Evolutionary conservation across 2,113 vertebrate species (phyloP).

Genomic region (Miniopterus natalensis): DNA sequence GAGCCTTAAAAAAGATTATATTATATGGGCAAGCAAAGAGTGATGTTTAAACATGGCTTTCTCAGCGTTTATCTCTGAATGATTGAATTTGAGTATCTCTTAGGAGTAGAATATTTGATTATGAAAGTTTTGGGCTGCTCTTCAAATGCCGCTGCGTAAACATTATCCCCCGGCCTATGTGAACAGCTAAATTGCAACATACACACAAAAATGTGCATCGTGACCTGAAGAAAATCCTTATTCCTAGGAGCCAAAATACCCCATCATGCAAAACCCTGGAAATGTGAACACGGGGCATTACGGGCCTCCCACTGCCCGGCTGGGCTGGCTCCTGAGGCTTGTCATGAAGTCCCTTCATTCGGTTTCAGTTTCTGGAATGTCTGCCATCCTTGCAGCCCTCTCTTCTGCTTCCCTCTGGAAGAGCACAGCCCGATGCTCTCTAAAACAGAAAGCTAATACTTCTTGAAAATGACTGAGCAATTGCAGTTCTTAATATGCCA

Average conservation of each 20-base stretch:
- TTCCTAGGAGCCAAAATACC: not conserved
- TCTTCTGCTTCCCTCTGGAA: slow-evolving; percentile 33
- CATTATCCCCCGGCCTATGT: slow-evolving; percentile 56
- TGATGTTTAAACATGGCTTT: slow-evolving; percentile 88
- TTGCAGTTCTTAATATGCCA: not conserved
- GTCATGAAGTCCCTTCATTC: not conserved
- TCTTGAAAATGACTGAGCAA: slow-evolving; percentile 66
- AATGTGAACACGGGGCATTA: not conserved
- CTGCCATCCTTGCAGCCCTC: fast-evolving
- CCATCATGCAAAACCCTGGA: not conserved
- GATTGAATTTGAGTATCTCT: slow-evolving; percentile 86
- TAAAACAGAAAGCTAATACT: slow-evolving; percentile 57
- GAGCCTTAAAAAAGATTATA: slow-evolving; percentile 84
- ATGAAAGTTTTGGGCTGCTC: slow-evolving; percentile 79
- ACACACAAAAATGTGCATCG: not conserved
- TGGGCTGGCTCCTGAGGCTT: not conserved
- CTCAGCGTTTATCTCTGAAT: slow-evolving; percentile 77
- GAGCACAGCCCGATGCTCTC: not conserved
- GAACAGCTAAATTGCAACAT: slow-evolving; percentile 37
- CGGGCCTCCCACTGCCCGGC: fast-evolving
- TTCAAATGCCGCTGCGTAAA: slow-evolving; percentile 72
- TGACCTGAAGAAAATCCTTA: not conserved
- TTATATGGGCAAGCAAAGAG: slow-evolving; percentile 80
- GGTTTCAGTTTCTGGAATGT: not conserved
- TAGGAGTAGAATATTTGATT: slow-evolving; percentile 85